These are phyloP conservation scores for Callopanchax toddi DNA, from an alignment of 2,113 vertebrate species.

Conservation along the genomic window DNA sequence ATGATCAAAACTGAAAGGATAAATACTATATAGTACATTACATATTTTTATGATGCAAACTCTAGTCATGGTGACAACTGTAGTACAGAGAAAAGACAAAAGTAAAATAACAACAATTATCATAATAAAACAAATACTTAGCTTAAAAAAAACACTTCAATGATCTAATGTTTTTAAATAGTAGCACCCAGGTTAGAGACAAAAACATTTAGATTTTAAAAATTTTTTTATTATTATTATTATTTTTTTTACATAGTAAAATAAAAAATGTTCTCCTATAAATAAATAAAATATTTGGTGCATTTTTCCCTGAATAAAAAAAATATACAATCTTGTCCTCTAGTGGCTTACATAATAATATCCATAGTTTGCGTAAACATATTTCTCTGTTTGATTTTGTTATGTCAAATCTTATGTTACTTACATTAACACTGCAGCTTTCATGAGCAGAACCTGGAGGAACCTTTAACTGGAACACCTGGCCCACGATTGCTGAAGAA, in stretches of 20 bases:
- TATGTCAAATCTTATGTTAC: constrained; percentile 10
- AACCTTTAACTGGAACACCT: constrained; percentile 87
- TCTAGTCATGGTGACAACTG: background rate
- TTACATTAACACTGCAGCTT: constrained; percentile 75
- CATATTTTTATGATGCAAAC: constrained; percentile 1
- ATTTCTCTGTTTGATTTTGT: too few species aligned
- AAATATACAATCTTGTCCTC: background rate
- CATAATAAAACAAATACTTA: background rate
- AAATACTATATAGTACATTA: constrained; percentile 27
- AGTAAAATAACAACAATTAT: background rate
- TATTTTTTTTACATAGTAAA: background rate
- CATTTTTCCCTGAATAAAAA: background rate
- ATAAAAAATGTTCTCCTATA: background rate
- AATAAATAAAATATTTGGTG: background rate
- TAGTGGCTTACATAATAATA: background rate
- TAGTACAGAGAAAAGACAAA: background rate
- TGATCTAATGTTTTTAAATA: background rate
- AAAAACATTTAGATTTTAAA: background rate
- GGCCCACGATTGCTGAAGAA: constrained; percentile 87
- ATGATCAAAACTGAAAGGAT: constrained; percentile 35
- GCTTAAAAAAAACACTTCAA: background rate
- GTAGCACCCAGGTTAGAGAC: background rate
- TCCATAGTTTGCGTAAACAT: too few species aligned
- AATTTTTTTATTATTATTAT: too few species aligned
- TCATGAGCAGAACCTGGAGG: constrained; percentile 80